Percentiles rank a stretch among this genome's conserved stretches.
These are phyloP conservation scores for Hipparchia semele DNA, from an alignment of 2,888 invertebrate species.

Conservation along the genomic window DNA sequence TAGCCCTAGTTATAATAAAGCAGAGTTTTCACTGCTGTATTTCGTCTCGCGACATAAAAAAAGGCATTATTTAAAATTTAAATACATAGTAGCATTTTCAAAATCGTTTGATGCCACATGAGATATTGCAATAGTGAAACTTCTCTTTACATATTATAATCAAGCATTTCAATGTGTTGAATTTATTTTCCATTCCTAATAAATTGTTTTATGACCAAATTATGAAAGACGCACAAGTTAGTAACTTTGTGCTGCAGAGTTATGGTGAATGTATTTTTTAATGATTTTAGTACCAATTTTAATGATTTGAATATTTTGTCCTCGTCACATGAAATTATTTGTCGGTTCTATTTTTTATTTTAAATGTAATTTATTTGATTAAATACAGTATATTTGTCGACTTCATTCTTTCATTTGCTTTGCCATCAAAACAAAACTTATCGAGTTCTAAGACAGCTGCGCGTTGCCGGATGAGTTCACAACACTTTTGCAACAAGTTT, in stretches of 20 bases:
- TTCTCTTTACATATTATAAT: slow-evolving; percentile 21
- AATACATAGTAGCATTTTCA: not conserved
- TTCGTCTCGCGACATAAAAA: not conserved
- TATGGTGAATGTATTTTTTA: slow-evolving; percentile 50
- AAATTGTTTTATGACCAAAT: slow-evolving; percentile 43
- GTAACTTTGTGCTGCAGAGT: slow-evolving; percentile 47
- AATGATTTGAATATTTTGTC: slow-evolving; percentile 62
- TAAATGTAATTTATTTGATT: slow-evolving; percentile 77
- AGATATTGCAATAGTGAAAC: slow-evolving; percentile 8
- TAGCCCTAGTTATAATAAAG: slow-evolving; percentile 6
- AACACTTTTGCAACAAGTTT: too few species aligned
- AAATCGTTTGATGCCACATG: not conserved
- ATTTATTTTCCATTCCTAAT: slow-evolving; percentile 45
- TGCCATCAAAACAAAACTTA: too few species aligned
- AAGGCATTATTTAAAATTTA: too few species aligned
- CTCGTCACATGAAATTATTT: slow-evolving; percentile 65
- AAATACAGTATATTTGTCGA: slow-evolving; percentile 81
- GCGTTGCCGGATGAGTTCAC: too few species aligned
- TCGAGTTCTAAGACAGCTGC: too few species aligned
- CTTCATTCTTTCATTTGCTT: slow-evolving; percentile 42
- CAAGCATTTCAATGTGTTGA: slow-evolving; percentile 38
- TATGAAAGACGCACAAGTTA: slow-evolving; percentile 63
- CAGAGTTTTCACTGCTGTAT: slow-evolving; percentile 4
- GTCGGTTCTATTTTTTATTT: slow-evolving; percentile 73
- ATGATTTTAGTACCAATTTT: slow-evolving; percentile 54